Percentiles rank a stretch among this genome's conserved stretches.
Evolutionary conservation across 2,888 invertebrate species (phyloP).

Genomic region (Dorcus parallelipipedus): DNA sequence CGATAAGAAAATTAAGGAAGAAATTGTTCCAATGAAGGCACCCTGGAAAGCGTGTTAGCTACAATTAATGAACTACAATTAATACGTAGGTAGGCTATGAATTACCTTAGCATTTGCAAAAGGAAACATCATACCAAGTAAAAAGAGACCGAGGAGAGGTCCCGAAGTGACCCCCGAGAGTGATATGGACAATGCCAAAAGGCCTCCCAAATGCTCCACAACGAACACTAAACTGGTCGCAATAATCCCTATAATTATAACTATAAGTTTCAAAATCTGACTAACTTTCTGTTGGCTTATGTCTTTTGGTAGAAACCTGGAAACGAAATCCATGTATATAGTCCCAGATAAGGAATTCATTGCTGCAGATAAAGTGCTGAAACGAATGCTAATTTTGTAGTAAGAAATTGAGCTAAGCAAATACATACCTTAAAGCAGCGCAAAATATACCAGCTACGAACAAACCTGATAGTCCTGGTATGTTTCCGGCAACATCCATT

Average conservation of each 20-base stretch:
- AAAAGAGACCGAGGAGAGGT: conserved; percentile 63
- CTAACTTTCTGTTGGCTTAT: conserved; percentile 54
- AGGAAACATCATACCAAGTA: conserved; percentile 65
- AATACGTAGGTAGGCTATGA: background rate
- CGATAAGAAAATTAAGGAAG: conserved; percentile 8
- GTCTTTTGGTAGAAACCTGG: conserved; percentile 51
- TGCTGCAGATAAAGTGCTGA: conserved; percentile 16
- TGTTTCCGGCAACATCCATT: conserved; percentile 60
- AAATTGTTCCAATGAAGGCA: conserved; percentile 11
- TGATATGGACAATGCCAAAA: conserved; percentile 62
- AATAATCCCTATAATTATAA: conserved; percentile 56
- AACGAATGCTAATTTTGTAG: background rate
- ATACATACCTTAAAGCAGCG: conserved; percentile 62
- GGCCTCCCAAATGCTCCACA: conserved; percentile 61
- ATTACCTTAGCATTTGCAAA: conserved; percentile 58
- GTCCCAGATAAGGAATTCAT: conserved; percentile 59
- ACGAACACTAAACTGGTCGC: conserved; percentile 69
- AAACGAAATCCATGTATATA: conserved; percentile 60
- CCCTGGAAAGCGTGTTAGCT: background rate
- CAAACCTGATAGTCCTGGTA: conserved; percentile 68
- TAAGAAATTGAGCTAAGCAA: background rate
- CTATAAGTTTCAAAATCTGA: conserved; percentile 56
- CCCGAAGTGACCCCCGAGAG: conserved; percentile 65
- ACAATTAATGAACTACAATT: background rate
- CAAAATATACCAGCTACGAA: conserved; percentile 71